Evolutionary conservation across 2,113 vertebrate species (phyloP).

Genomic region (Psilopsiagon aurifrons): DNA sequence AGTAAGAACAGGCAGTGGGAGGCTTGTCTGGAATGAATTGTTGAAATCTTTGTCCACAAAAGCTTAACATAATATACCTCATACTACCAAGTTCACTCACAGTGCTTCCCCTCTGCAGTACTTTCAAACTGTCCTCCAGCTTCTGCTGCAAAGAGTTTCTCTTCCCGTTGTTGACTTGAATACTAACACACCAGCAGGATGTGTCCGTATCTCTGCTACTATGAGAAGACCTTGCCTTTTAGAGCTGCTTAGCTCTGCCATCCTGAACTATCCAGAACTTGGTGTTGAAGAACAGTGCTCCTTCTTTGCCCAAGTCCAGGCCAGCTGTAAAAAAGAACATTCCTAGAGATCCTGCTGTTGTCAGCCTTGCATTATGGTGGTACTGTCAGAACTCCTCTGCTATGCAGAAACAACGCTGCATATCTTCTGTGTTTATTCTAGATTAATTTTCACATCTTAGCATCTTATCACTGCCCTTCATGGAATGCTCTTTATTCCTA

Average conservation of each 20-base stretch:
- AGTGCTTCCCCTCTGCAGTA: neutral
- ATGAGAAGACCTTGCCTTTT: neutral
- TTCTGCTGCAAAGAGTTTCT: neutral
- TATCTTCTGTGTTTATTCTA: neutral
- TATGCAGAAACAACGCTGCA: neutral
- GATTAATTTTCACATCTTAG: conserved; percentile 10
- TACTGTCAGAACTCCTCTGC: neutral
- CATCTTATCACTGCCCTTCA: neutral
- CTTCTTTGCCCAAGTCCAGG: neutral
- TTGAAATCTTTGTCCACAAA: neutral
- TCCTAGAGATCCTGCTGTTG: neutral
- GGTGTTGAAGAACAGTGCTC: neutral
- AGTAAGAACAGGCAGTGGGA: neutral
- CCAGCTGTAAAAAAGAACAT: neutral
- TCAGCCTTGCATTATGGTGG: neutral
- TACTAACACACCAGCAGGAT: neutral
- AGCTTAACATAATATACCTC: neutral
- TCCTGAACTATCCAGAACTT: neutral
- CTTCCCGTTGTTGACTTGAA: neutral
- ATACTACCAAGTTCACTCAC: neutral
- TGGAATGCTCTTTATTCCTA: neutral
- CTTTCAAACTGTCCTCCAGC: neutral
- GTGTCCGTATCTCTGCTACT: neutral
- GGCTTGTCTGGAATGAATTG: conserved; percentile 24
- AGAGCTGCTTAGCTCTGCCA: neutral